phyloP scores from a whole-genome alignment of 92 coral and sea anemone genomes.

The Epizoanthus illoricatus region DNA sequence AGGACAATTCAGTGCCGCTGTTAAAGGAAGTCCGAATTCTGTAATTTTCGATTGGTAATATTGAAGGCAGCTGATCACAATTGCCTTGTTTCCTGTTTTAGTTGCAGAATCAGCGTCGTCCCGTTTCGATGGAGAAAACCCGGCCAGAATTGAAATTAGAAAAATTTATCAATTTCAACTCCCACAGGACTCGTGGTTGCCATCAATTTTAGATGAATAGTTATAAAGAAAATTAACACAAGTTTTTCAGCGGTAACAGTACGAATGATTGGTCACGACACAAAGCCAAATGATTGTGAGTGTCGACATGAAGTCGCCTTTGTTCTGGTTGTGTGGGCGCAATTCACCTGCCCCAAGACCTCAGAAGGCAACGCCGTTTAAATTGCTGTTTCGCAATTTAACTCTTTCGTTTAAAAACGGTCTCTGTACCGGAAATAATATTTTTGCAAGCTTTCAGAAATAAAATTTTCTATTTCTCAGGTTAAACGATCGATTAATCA shows the following conservation, averaged over 20 bases:
- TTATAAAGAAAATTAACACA: neutral
- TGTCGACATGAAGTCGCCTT: conserved; percentile 6
- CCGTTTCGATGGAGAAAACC: conserved; percentile 10
- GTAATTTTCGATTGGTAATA: no score
- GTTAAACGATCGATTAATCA: neutral
- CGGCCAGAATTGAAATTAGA: neutral
- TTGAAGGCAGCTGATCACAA: no score
- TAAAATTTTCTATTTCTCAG: neutral
- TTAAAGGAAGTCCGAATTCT: no score
- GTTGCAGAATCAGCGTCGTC: no score
- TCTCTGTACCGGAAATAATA: neutral
- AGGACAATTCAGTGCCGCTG: no score
- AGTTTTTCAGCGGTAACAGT: conserved; percentile 12
- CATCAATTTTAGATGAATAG: neutral
- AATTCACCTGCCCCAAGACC: conserved; percentile 12
- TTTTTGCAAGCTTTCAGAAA: neutral
- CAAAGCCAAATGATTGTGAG: neutral
- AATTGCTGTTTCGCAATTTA: no score
- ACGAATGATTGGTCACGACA: neutral
- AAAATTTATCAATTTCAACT: neutral
- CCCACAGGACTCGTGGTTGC: neutral
- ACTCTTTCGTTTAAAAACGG: neutral
- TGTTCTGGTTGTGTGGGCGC: conserved; percentile 20
- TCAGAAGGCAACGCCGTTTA: neutral
- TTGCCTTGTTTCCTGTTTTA: no score